Evolutionary conservation across 2,888 invertebrate species (phyloP), one percentile per base, ranked within the genome.

Genomic region (Hypselothyrea guttata): DNA sequence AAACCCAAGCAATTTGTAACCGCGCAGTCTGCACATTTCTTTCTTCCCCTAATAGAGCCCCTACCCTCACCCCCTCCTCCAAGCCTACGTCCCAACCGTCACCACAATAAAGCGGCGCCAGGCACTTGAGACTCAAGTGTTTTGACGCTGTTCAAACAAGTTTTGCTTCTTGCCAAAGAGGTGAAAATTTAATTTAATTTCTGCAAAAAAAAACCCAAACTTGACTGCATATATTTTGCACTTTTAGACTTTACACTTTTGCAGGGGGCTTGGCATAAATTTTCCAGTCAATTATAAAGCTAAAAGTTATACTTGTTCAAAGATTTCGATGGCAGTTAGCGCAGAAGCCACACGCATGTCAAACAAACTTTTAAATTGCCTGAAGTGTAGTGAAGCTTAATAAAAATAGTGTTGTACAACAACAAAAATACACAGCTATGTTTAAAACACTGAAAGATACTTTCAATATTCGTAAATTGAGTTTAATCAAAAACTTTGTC

Each of bases 21-120:
- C 73, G 54, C 56, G 70, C 54, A 45, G 2, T 58, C 48, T 45
- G 48, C 63, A 68, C 37, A 59, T 69, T 59, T 67, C 44, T 48
- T 58, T 53, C 38, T 11, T 2, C 4, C 27, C 4, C 16, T n/a
- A n/a, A n/a, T n/a, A n/a, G n/a, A 13, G 2, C 13, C 4, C 12
- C n/a, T n/a, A 1, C 13, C 4, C 7, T 12, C 11, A 11, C 5
- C 1, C 0, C n/a, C 15, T 18, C 9, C 8, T 11, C 0, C 16
- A 5, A n/a, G n/a, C 4, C 31, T 7, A 0, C 46, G n/a, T 12
- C 35, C 18, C n/a, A 28, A 51, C 30, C 41, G 45, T 45, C 47
- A 67, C 84, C 84, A 82, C 77, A 77, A 77, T 58, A 84, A 77
- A 84, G 82, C 63, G 73, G 68, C 64, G 47, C 2, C 37, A 48